Evolutionary conservation across 1,140 invertebrate genomes (phyloP), one percentile per base, ranked within the genome.

Genomic region (Andricus grossulariae): DNA sequence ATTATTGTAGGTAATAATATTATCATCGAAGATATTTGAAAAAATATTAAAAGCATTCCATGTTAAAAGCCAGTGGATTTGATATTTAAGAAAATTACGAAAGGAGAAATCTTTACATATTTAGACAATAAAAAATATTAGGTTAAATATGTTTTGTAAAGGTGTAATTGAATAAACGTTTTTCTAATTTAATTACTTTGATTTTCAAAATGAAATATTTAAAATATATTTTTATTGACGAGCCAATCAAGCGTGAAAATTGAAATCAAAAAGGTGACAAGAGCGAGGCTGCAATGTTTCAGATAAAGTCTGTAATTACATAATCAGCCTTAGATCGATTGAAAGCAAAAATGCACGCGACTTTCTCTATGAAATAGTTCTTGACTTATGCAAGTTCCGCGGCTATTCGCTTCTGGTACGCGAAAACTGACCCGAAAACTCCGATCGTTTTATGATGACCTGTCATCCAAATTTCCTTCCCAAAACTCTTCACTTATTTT

Each of bases 321-420:
- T 60, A 60, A 60, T 60, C 85, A 88, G 73, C 73, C 70, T 79
- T 82, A 74, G 85, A 89, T 88, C 88, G 86, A 88, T 90, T 84
- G 88, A 90, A 90, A 91, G 90, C 84, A 91, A 89, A 88, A 89
- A 88, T 90, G 86, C 88, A 84, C 81, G 74, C 81, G 82, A 90
- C 90, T 91, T 91, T 91, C 90, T 91, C 90, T 91, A 89, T 86
- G 87, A 91, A 90, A 90, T 88, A 90, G 89, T 87, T 84, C 82
- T 77, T 81, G 76, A 80, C 87, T 91, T 91, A 89, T 87, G 90
- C 88, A 91, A 91, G 87, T 50, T 12, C 75, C n/a, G 70, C 83
- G 54, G 82, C 78, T 79, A 78, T 82, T 80, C 83, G 76, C 82
- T 79, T 73, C 74, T 72, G 82, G 76, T 84, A 84, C 80, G 84